Base-by-base conservation (phyloP, 2,113 vertebrate species). In the Protomyctophum bolini region DNA sequence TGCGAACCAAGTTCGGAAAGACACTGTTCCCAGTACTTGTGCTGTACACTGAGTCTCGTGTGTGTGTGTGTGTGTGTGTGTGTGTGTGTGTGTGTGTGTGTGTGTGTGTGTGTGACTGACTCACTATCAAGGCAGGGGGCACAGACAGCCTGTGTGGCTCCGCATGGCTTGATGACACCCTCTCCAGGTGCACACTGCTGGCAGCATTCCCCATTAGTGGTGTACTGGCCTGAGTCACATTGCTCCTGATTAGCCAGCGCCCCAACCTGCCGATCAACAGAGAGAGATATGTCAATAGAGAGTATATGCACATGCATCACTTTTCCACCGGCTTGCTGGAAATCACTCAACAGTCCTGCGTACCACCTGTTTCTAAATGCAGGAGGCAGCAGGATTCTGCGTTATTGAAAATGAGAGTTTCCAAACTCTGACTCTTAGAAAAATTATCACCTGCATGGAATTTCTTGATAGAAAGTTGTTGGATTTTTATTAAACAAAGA, bases 41-140 rank as follows among this genome's bases (percentile, higher is more conserved):
- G 33, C 33, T 33, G 33, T 33, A 33, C 33, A 33, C 14, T 55
- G n/a, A n/a, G n/a, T n/a, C n/a, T n/a, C n/a, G 10, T 67, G 10
- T 45, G 29, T 68, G 41, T 46, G 4, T 57, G 52, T 29, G 55
- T 68, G 10, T 67, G 10, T 45, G 29, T 68, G 41, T 46, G 4
- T 57, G 52, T 58, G 6, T 48, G 29, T 15, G 29, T 5, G 52
- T 48, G 46, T 4, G 11, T 57, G 61, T 41, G 45, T 60, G 58
- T 33, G 54, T 67, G 69, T 49, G 69, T 47, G 62, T 50, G 60
- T 58, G 48, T 54, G 65, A 45, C 28, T 72, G 65, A 96, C 97
- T 96, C 82, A 99, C 97, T 99, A 93, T 99, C 97, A 65, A 96
- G 90, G 83, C 97, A 99, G 14, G 95, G 94, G 60, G 92, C 85